A percentile compares a stretch with the other conserved stretches of the same genome.
Evolutionary conservation across 1,140 invertebrate genomes (phyloP).

Genomic region (Drosophila aff.): DNA sequence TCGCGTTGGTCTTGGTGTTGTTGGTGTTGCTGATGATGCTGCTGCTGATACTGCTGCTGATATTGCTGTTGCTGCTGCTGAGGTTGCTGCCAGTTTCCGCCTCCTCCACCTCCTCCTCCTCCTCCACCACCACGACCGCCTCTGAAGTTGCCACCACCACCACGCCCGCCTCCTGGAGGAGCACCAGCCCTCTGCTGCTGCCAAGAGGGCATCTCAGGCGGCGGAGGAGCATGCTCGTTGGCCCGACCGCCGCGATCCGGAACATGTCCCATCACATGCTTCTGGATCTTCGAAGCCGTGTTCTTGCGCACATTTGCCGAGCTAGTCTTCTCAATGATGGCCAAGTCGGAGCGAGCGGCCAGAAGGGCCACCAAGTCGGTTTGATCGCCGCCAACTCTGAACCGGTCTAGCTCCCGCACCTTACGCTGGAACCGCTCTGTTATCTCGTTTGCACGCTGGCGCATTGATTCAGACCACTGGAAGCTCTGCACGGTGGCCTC

Average conservation of each 20-base stretch:
- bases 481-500: constrained; percentile 98
- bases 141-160: constrained; percentile 61
- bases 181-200: constrained; percentile 85
- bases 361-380: constrained; percentile 91
- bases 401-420: constrained; percentile 87
- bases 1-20: constrained; percentile 32
- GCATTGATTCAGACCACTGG: constrained; percentile 94
- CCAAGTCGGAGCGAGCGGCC: constrained; percentile 92
- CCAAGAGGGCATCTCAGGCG: constrained; percentile 98
- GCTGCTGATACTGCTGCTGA: constrained; percentile 25
- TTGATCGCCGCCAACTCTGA: constrained; percentile 86
- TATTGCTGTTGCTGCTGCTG: constrained; percentile 40
- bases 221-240: constrained; percentile 94
- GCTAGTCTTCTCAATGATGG: constrained; percentile 95
- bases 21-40: constrained; percentile 26
- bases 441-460: constrained; percentile 90
- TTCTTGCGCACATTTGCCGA: constrained; percentile 91
- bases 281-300: constrained; percentile 92
- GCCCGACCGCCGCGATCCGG: constrained; percentile 96
- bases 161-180: constrained; percentile 52
- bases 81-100: constrained; percentile 57
- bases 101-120: constrained; percentile 43
- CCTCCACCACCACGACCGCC: constrained; percentile 45
- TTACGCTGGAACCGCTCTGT: constrained; percentile 89
- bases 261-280: constrained; percentile 93